phyloP scores from a whole-genome alignment of 92 coral and sea anemone species.

The Parazoanthus atlanticus region DNA sequence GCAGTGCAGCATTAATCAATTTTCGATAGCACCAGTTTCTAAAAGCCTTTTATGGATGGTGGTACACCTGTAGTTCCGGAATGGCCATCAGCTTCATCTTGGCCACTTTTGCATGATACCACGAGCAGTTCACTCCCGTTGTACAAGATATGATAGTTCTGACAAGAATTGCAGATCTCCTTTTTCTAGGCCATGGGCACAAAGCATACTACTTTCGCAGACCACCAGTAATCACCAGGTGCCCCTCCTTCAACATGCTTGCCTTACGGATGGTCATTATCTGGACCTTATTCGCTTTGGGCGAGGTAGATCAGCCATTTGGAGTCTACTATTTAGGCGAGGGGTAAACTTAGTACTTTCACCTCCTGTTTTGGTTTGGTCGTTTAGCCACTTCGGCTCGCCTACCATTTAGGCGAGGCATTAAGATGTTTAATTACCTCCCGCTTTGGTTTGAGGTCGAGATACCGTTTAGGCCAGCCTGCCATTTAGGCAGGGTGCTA shows the following conservation, averaged over 20 bases:
- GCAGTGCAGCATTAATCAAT: no score
- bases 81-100: conserved; percentile 31
- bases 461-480: no score
- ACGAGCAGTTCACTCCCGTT: background rate
- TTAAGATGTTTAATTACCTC: background rate
- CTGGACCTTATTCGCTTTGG: background rate
- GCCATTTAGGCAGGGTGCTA: background rate
- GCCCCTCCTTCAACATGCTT: background rate
- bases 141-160: conserved; percentile 14
- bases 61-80: conserved; percentile 37
- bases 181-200: conserved; percentile 38
- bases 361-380: no score
- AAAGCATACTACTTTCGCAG: conserved; percentile 10
- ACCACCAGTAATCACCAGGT: background rate
- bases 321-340: no score
- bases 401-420: background rate
- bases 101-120: conserved; percentile 30
- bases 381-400: no score
- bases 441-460: background rate
- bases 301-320: background rate
- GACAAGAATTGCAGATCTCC: conserved; percentile 14
- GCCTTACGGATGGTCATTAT: background rate
- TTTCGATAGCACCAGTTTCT: no score
- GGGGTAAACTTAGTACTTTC: no score
- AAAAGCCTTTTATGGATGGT: background rate